A percentile compares a stretch with the other conserved stretches of the same genome.
phyloP scores from a whole-genome alignment of 2,113 vertebrate species.

The Labeo catla region DNA sequence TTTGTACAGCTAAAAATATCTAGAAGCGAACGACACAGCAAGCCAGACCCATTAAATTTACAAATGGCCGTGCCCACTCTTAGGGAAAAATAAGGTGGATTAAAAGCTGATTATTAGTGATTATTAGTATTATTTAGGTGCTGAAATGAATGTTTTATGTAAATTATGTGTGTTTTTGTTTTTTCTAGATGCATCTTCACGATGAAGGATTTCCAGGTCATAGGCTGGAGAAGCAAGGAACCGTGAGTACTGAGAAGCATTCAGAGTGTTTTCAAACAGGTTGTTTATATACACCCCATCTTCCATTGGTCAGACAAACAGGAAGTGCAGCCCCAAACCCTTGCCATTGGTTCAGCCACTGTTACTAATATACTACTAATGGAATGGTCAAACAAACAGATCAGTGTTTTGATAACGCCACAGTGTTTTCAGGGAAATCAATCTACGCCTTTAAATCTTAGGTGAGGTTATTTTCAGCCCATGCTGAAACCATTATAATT shows the following conservation, averaged over 20 bases:
- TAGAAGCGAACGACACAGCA: too few species aligned
- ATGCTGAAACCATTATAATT: slow-evolving; percentile 35
- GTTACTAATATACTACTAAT: background rate
- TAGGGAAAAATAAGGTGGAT: too few species aligned
- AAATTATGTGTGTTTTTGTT: background rate
- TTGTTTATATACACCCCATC: background rate
- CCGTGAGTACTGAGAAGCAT: background rate
- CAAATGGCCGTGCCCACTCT: too few species aligned
- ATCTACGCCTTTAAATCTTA: background rate
- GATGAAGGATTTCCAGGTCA: background rate
- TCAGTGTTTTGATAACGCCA: slow-evolving; percentile 9
- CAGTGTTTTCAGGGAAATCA: background rate
- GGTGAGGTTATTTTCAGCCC: slow-evolving; percentile 19
- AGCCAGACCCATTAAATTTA: too few species aligned
- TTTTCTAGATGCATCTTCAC: background rate
- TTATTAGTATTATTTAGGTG: too few species aligned
- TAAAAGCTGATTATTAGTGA: too few species aligned
- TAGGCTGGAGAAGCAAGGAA: background rate
- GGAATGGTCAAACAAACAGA: slow-evolving; percentile 10
- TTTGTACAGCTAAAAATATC: too few species aligned
- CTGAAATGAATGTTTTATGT: background rate
- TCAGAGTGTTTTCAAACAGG: background rate
- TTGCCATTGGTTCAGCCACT: background rate
- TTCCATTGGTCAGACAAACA: background rate
- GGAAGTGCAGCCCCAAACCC: background rate